Conservation (phyloP, 2,797 vertebrate genomes). For the Todus mexicanus region DNA sequence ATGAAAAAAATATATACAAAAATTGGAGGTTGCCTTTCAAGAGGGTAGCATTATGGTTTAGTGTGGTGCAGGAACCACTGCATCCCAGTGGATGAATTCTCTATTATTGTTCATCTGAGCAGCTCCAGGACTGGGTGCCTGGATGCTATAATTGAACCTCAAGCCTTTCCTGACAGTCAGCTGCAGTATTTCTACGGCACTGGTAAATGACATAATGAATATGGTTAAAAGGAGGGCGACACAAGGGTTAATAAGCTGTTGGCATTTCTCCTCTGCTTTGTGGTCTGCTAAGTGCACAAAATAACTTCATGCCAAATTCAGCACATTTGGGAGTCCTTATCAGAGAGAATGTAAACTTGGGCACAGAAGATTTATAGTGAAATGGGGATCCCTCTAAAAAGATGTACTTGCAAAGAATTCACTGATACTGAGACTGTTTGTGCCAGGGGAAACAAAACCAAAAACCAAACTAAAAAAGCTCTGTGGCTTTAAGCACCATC, state of each 20-base stretch:
- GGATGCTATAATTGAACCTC: not conserved
- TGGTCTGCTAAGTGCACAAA: not conserved
- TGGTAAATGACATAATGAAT: not conserved
- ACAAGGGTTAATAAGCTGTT: conserved; percentile 3
- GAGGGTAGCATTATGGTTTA: not conserved
- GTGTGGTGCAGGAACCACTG: not conserved
- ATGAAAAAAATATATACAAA: not conserved
- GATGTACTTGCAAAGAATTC: not conserved
- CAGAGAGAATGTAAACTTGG: not conserved
- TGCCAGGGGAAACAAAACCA: not conserved
- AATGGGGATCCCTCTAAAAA: not conserved
- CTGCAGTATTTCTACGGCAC: not conserved
- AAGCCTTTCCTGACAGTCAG: not conserved
- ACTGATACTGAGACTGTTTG: not conserved
- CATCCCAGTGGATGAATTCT: not conserved
- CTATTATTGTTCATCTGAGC: not conserved
- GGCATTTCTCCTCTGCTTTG: not conserved
- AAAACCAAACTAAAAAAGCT: not conserved
- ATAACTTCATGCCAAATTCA: not conserved
- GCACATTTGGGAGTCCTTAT: not conserved
- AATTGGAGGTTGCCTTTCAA: not conserved
- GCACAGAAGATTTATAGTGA: not conserved
- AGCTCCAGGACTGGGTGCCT: not conserved
- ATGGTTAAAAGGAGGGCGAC: not conserved
- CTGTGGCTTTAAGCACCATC: not conserved